Evolutionary conservation across 2,888 invertebrate genomes (phyloP), one percentile per base, ranked within the genome.

Genomic region (Hesperia comma): DNA sequence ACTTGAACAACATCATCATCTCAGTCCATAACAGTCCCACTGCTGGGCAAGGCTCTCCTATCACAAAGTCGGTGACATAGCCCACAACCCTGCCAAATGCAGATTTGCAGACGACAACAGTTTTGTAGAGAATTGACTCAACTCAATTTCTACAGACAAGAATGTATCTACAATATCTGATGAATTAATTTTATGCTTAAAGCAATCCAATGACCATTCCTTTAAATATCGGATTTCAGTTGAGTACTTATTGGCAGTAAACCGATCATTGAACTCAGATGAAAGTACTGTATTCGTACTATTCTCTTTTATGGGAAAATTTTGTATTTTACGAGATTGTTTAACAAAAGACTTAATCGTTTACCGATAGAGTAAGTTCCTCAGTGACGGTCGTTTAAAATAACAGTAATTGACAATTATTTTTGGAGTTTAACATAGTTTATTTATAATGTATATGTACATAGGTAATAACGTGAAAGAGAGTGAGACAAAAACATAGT

Each of bases 201-300:
- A 49, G 19, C 49, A 19, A 17, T 49, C 19, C 49, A 49, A 49
- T 49, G 49, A 19, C 19, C 49, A 19, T 19, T 49, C 49, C 15
- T 17, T 46, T 46, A 49, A 49, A 49, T 49, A 49, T 19, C 19
- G 19, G 49, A 7, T 15, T 15, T 26, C 6, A 19, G 19, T 17
- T 49, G 17, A 49, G 19, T 49, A 49, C 49, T 49, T 49, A 49
- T 49, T 19, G 49, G 49, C 12, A 49, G 19, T 49, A 49, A 49
- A 19, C 49, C 49, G 49, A 19, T 49, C 19, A 49, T 19, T 49
- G 49, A 49, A 49, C 19, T 49, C 15, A 46, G 17, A 46, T 49
- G 19, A 49, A 49, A 49, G 49, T 49, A 19, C 19, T 49, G 19
- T 49, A 2, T 12, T 49, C 19, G 19, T 49, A 19, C 12, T 2